These are phyloP conservation scores for Heliornis fulica DNA, from an alignment of 2,113 vertebrate species.

Conservation along the genomic window DNA sequence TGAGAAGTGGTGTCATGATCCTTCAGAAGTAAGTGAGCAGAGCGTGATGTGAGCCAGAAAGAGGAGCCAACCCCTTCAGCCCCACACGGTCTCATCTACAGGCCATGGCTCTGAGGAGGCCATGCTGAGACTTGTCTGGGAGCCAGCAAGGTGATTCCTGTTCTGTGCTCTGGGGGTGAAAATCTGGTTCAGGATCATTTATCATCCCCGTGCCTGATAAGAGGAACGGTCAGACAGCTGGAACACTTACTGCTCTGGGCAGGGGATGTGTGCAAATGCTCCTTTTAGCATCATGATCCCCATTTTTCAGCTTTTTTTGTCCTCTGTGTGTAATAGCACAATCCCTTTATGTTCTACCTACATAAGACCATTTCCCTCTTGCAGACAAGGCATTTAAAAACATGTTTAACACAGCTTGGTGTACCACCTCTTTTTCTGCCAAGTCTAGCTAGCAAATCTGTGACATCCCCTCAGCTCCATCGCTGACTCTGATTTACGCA, in stretches of 20 bases:
- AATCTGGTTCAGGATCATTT: neutral
- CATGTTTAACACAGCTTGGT: neutral
- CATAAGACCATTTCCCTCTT: neutral
- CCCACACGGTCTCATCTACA: rapidly evolving
- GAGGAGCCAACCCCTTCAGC: neutral
- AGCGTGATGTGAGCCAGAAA: neutral
- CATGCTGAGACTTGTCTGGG: rapidly evolving
- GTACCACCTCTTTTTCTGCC: neutral
- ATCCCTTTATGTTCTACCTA: neutral
- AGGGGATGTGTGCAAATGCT: neutral
- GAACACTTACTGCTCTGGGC: neutral
- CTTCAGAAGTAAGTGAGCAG: neutral
- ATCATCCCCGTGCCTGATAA: rapidly evolving
- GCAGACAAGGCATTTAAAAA: neutral
- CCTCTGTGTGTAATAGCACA: neutral
- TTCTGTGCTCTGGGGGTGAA: neutral
- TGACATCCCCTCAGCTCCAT: neutral
- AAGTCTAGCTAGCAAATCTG: neutral
- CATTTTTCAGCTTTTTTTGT: neutral
- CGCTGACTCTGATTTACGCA: rapidly evolving
- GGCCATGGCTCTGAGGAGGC: rapidly evolving
- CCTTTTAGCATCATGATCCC: neutral
- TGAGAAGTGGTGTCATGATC: neutral
- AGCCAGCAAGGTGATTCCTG: neutral
- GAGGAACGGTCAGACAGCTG: neutral